Percentiles rank a stretch among this genome's conserved stretches.
Evolutionary conservation across 2,797 vertebrate species (phyloP).

Genomic region (Varecia variegata): DNA sequence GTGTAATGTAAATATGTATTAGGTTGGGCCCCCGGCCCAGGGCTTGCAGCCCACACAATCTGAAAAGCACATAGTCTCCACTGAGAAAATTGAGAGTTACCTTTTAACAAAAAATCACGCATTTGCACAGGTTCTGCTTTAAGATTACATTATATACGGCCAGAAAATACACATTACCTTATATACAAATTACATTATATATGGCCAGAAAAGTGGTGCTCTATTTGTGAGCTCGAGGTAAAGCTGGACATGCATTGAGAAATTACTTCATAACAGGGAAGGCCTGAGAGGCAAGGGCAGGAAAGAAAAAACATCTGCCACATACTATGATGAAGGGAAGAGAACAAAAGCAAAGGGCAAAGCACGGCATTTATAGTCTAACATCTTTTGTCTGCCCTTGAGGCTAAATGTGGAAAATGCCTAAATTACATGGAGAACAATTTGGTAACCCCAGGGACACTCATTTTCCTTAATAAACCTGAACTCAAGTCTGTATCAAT

Average conservation of each 20-base stretch:
- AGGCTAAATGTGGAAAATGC: not conserved
- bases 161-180: not conserved
- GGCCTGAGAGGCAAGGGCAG: not conserved
- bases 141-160: not conserved
- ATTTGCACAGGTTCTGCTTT: not conserved
- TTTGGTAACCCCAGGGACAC: conserved; percentile 17
- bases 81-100: not conserved
- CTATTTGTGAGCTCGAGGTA: not conserved
- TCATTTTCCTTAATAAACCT: conserved; percentile 51
- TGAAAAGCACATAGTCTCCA: not conserved
- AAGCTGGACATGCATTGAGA: not conserved
- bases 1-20: not conserved
- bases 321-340: not conserved
- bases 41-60: not conserved
- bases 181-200: too few relatives aligned
- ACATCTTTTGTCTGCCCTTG: not conserved
- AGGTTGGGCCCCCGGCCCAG: not conserved
- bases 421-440: not conserved
- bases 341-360: not conserved
- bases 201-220: not conserved
- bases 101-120: not conserved
- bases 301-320: not conserved
- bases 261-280: not conserved
- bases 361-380: not conserved
- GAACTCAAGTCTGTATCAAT: conserved; percentile 33